Base-by-base conservation (phyloP, 2,888 invertebrate genomes). In the Empis livida region DNA sequence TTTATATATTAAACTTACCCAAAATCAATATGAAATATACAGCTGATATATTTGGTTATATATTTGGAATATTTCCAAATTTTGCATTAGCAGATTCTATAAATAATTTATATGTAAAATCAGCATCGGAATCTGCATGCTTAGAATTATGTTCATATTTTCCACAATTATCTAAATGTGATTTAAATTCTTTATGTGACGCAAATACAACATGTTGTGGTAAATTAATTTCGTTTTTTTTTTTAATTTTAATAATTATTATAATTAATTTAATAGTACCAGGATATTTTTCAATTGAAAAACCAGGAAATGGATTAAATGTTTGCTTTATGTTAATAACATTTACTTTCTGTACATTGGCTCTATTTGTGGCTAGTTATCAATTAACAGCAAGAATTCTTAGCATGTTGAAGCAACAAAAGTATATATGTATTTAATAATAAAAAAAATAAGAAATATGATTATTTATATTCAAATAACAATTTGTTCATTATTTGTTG, bases 1-100 rank as follows among this genome's bases (percentile, higher is more conserved):
- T 27, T 27, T 27, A 27, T 27, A 9, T 27, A 27, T 8, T 27
- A 2, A 27, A 5, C 8, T 70, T 77, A 17, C 39, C 39, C 3
- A 8, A 6, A 15, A 64, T 86, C 8, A 70, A 78, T 32, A 72
- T 84, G 2, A 62, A 73, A 49, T 57, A 78, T 9, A 72, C 78
- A 1, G 80, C 82, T 0, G 59, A 74, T 2, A 59, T 70, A 1
- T 62, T 90, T 15, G 81, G 84, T 56, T 74, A 76, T 72, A 57
- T 83, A 30, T 79, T 88, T 57, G 72, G 85, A 51, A 61, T 80
- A 32, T 76, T 84, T 53, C 91, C 91, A 0, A 80, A 85, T 58
- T 84, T 77, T 62, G 73, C 78, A 15, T 61, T 84, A 48, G 76
- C 71, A 9, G 64, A 68, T 48, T 67, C 70, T 6, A 60, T 76